Base-by-base conservation (phyloP, 2,888 invertebrate species). In the Eupithecia insigniata region DNA sequence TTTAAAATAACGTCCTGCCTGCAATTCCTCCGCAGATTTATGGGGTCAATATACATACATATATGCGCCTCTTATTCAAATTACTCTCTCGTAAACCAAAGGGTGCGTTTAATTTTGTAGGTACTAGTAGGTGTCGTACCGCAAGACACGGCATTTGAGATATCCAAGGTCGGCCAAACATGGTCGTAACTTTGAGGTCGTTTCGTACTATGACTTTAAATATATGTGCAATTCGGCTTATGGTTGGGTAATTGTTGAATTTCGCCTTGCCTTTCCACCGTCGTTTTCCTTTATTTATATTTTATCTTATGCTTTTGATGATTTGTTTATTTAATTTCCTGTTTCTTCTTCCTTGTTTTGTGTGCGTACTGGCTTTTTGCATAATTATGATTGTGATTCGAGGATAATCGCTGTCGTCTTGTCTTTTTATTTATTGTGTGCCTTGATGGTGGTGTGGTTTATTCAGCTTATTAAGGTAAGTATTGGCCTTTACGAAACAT, bases 21-120 rank as follows among this genome's bases (percentile, higher is more conserved):
- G 68, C 72, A 74, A 79, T 79, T 69, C 73, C 66, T 68, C 78
- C 69, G 61, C 28, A 77, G 79, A 81, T 77, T 74, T 78, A 77
- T 78, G 80, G 76, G 78, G 75, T 72, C 51, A 67, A 76, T 64
- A 76, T 80, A 26, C n/a, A n/a, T 55, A 2, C 2, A 1, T 34
- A 8, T 39, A 62, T 26, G 55, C 28, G 34, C 58, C 55, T 69
- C 66, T 74, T 79, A 75, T 83, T 80, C 73, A 72, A 74, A 72
- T 71, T 76, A 76, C 78, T 80, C 70, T 79, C 73, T 73, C 71
- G 66, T 78, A 78, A 82, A 80, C 82, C 78, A 82, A 82, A 81
- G 80, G 75, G 70, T 69, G 71, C 73, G 73, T 61, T 71, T 71
- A 39, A 61, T 72, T 64, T 60, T 65, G 46, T 46, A 43, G 43